A percentile compares a stretch with the other conserved stretches of the same genome.
Evolutionary conservation across 1,140 invertebrate species (phyloP).

Genomic region (Papilio polytes): DNA sequence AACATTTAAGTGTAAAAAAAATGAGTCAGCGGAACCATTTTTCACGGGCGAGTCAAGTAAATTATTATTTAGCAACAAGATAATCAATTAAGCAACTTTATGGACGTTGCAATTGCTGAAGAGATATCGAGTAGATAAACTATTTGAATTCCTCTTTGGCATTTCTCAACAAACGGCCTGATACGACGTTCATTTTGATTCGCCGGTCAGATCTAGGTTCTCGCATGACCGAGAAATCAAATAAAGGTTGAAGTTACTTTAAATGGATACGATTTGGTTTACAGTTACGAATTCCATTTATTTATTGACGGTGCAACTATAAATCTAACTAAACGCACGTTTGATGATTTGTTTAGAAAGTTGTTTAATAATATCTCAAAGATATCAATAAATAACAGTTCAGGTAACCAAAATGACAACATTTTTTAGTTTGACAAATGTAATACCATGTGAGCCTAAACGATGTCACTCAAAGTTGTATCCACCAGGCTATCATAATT

Average conservation of each 20-base stretch:
- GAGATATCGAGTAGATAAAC: slow-evolving; percentile 31
- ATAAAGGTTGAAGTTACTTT: slow-evolving; percentile 32
- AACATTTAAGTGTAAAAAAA: neutral
- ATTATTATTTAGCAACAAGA: slow-evolving; percentile 20
- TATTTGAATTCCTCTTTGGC: slow-evolving; percentile 21
- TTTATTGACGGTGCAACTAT: slow-evolving; percentile 13
- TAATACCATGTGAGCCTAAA: no score
- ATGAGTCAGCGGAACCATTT: neutral
- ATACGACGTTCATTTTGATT: slow-evolving; percentile 34
- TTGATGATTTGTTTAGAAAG: slow-evolving; percentile 9
- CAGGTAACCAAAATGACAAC: no score
- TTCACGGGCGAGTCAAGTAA: slow-evolving; percentile 14
- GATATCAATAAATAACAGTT: neutral
- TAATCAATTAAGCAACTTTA: slow-evolving; percentile 26
- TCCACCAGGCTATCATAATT: no score
- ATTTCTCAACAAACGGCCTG: slow-evolving; percentile 21
- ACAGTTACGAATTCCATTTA: slow-evolving; percentile 35
- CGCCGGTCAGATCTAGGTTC: slow-evolving; percentile 25
- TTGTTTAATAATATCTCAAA: neutral
- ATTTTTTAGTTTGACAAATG: no score
- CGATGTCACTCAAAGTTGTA: no score
- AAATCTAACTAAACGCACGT: neutral
- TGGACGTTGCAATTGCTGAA: slow-evolving; percentile 21
- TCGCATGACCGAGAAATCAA: slow-evolving; percentile 40
- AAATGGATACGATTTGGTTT: slow-evolving; percentile 36